These are phyloP conservation scores for Drosophila fuyamai DNA, from an alignment of 1,140 invertebrate species.

Conservation along the genomic window DNA sequence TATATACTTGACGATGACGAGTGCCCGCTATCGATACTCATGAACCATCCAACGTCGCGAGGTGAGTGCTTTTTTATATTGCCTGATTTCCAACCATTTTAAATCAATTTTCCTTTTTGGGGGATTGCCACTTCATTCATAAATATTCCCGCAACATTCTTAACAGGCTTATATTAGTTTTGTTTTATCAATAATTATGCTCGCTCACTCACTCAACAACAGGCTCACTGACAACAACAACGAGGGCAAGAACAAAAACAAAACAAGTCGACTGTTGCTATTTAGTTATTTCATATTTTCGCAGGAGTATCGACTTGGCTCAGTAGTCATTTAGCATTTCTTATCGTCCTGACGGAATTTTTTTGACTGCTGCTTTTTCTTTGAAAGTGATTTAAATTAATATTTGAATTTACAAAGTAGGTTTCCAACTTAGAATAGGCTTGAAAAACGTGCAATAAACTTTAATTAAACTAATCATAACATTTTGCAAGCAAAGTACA, in stretches of 20 bases:
- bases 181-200: conserved; percentile 85
- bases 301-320: conserved; percentile 16
- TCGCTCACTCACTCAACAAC: conserved; percentile 22
- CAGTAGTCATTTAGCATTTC: conserved; percentile 61
- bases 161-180: conserved; percentile 54
- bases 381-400: background rate
- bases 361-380: too few relatives aligned
- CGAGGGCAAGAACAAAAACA: conserved; percentile 40
- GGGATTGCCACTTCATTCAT: conserved; percentile 63
- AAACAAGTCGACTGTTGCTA: conserved; percentile 59
- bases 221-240: conserved; percentile 21
- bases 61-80: conserved; percentile 87
- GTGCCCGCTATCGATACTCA: conserved; percentile 97
- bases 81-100: conserved; percentile 57
- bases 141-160: conserved; percentile 45
- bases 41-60: conserved; percentile 93
- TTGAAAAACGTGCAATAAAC: too few relatives aligned
- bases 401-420: too few relatives aligned
- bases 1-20: conserved; percentile 98
- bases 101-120: conserved; percentile 64
- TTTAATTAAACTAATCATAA: too few relatives aligned
- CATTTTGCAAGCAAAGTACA: background rate
- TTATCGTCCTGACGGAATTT: conserved; percentile 29
- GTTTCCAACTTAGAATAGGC: too few relatives aligned
- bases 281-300: conserved; percentile 55